These are phyloP conservation scores for Falco novaeseelandiae DNA, from an alignment of 2,797 vertebrate species.

Conservation along the genomic window DNA sequence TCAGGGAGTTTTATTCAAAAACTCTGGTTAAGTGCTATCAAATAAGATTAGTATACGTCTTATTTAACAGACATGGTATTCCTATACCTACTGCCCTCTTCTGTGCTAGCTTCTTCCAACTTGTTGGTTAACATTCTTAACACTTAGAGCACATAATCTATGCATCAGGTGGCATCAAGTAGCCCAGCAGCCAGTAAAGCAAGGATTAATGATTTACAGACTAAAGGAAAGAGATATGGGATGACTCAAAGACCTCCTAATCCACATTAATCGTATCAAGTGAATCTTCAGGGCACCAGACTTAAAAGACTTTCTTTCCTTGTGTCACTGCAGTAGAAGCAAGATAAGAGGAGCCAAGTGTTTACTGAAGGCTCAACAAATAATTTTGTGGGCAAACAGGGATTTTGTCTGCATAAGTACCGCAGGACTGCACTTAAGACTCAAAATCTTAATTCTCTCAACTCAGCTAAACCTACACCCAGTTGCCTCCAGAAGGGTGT, in stretches of 20 bases:
- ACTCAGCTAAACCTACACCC: background rate
- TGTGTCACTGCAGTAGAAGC: accelerated
- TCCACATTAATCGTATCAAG: background rate
- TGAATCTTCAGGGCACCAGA: background rate
- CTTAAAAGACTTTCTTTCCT: background rate
- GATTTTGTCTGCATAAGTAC: background rate
- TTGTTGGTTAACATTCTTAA: background rate
- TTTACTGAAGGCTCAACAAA: constrained; percentile 4
- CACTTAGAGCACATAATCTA: background rate
- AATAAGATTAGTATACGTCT: background rate
- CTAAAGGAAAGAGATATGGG: background rate
- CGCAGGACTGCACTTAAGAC: background rate
- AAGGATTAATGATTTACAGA: constrained; percentile 21
- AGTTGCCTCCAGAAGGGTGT: background rate
- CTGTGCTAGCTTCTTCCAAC: background rate
- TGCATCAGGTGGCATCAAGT: background rate
- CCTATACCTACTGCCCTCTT: background rate
- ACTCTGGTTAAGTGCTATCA: background rate
- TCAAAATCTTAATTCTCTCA: background rate
- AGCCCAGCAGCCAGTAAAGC: background rate
- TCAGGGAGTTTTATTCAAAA: background rate
- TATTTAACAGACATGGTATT: background rate
- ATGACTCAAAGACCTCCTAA: constrained; percentile 23
- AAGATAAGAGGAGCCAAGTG: background rate
- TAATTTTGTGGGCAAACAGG: background rate